Percentiles rank a stretch among this genome's conserved stretches.
Evolutionary conservation across 2,888 invertebrate genomes (phyloP).

Genomic region (Adelognathus sp.): DNA sequence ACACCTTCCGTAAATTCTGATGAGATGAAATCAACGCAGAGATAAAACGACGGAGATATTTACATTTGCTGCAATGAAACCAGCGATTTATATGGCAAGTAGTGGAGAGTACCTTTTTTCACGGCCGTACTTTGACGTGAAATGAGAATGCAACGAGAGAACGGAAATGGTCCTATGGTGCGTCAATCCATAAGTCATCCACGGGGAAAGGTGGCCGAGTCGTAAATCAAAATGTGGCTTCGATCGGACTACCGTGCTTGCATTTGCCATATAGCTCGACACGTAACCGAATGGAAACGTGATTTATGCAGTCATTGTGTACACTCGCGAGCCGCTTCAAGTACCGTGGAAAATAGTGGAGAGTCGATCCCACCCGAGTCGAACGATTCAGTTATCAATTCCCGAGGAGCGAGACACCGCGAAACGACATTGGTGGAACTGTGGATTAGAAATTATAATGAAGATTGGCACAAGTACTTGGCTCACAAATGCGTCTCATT

Average conservation of each 20-base stretch:
- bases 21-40: background rate
- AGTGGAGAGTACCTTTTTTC: background rate
- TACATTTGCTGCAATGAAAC: background rate
- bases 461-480: background rate
- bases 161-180: slow-evolving; percentile 18
- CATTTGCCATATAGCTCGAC: slow-evolving; percentile 30
- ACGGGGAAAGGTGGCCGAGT: slow-evolving; percentile 39
- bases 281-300: slow-evolving; percentile 63
- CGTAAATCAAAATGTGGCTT: slow-evolving; percentile 52
- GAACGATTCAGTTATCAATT: slow-evolving; percentile 1
- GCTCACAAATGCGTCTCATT: background rate
- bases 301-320: slow-evolving; percentile 73
- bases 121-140: slow-evolving; percentile 12
- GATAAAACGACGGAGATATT: background rate
- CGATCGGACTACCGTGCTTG: slow-evolving; percentile 65
- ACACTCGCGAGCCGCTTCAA: slow-evolving; percentile 38
- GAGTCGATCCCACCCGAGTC: background rate
- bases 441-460: background rate
- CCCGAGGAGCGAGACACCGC: slow-evolving; percentile 25
- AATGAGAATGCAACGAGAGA: slow-evolving; percentile 16
- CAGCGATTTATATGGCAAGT: background rate
- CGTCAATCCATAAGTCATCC: slow-evolving; percentile 47
- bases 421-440: background rate
- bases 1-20: background rate
- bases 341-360: background rate